Evolutionary conservation across 2,888 invertebrate genomes (phyloP), one percentile per base, ranked within the genome.

Genomic region (Seira sanloemensis): DNA sequence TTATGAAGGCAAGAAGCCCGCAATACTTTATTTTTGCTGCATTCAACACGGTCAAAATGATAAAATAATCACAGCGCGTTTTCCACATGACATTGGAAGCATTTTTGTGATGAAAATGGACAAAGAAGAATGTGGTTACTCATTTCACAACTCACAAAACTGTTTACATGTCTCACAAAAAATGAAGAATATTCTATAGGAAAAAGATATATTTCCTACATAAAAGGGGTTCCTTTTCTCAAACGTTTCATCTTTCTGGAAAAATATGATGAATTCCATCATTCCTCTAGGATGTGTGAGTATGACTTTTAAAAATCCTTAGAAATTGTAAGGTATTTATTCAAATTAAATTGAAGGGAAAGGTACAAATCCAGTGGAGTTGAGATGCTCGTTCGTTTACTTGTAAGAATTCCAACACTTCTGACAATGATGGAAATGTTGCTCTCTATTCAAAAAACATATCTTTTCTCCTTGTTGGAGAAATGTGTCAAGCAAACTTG

Each of bases 351-450:
- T 37, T 9, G 37, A 37, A 37, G 12, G 12, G 12, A n/a, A n/a
- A n/a, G n/a, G n/a, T n/a, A n/a, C n/a, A n/a, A n/a, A n/a, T n/a
- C n/a, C n/a, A n/a, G n/a, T n/a, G n/a, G n/a, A n/a, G n/a, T n/a
- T n/a, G n/a, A n/a, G n/a, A n/a, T n/a, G n/a, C n/a, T n/a, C n/a
- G n/a, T n/a, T n/a, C n/a, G n/a, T n/a, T n/a, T n/a, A n/a, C n/a
- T n/a, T n/a, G n/a, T n/a, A n/a, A n/a, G n/a, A n/a, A n/a, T 81
- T 71, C 77, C 25, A 77, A 82, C 82, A 72, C 72, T 82, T 82
- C 46, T 82, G 82, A 82, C 82, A 82, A 82, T 82, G 82, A 82
- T 82, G 82, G 82, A 82, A 75, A 50, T 82, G 82, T 82, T 82
- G 82, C 71, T 82, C 82, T 77, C 67, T 24, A 77, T 77, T 81